Base-by-base conservation (phyloP, 2,797 vertebrate species). In the Enteromius argenteus region DNA sequence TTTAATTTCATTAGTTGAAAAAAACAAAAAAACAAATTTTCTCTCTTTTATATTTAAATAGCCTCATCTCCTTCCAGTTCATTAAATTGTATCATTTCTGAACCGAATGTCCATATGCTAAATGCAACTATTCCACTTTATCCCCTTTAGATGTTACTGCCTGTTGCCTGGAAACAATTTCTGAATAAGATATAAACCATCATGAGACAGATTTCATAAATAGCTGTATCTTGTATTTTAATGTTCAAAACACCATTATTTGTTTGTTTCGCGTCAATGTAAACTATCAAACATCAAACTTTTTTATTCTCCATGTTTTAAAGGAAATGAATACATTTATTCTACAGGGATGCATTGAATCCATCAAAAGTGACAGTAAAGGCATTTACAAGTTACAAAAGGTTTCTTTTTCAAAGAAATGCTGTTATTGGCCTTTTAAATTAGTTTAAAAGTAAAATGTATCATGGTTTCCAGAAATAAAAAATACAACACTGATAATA, bases 141-240 rank as follows among this genome's bases (percentile, higher is more conserved):
- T 67, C 62, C 42, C 27, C 8, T 19, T 79, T 46, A 53, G n/a
- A 37, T 44, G 32, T 80, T 46, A 51, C 74, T 84, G 51, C 42
- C 51, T 8, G 83, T 84, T 80, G 77, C 83, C 79, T 66, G 30
- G 69, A 80, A 75, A 85, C 60, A 9, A 51, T 74, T 79, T 73
- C 32, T 32, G 30, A 73, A 74, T 49, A 17, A 58, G 51, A 42
- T 19, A 37, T 17, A 85, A 64, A 79, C 14, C 75, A 39, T 44
- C 56, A 77, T 19, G 11, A 78, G 17, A 68, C 62, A 42, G 44
- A 39, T 23, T 46, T 84, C 51, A 78, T 35, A 62, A 84, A 79
- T 53, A 51, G 76, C 69, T 58, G 6, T 37, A 1, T 49, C 53
- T 74, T 72, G 15, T 21, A 35, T 39, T 68, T 37, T 39, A 46